Evolutionary conservation across 2,888 invertebrate species (phyloP).

Genomic region (Eulithis testata): DNA sequence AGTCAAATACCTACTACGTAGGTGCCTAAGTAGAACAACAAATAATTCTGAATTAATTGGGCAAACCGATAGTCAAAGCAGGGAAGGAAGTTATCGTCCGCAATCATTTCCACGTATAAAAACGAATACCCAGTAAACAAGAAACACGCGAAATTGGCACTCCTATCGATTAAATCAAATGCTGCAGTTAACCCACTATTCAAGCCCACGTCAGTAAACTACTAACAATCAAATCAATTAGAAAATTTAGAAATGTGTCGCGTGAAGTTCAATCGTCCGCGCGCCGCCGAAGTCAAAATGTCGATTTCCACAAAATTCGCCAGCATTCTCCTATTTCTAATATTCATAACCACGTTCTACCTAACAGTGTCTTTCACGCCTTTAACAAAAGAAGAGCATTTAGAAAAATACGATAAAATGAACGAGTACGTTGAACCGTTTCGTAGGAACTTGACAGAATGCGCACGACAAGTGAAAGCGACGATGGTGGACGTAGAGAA

Average conservation of each 20-base stretch:
- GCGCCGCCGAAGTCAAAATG: conserved; percentile 50
- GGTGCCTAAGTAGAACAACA: too few species aligned
- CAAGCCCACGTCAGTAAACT: conserved; percentile 38
- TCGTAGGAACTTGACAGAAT: conserved; percentile 71
- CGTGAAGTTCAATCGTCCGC: conserved; percentile 51
- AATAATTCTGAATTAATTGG: too few species aligned
- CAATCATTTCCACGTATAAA: not conserved
- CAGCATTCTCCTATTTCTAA: conserved; percentile 47
- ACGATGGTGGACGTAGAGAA: conserved; percentile 68
- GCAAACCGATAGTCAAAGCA: too few species aligned
- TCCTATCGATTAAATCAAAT: conserved; percentile 17
- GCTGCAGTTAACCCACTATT: conserved; percentile 34
- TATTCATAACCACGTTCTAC: conserved; percentile 53
- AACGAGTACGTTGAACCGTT: conserved; percentile 71
- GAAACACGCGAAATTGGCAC: conserved; percentile 8
- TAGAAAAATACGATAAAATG: conserved; percentile 61
- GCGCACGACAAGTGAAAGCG: conserved; percentile 73
- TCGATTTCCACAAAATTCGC: conserved; percentile 31
- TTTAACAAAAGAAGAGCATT: conserved; percentile 69
- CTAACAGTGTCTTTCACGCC: conserved; percentile 64
- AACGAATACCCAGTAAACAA: conserved; percentile 4
- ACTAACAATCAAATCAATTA: conserved; percentile 57
- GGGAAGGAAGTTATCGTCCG: not conserved
- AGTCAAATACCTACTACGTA: too few species aligned
- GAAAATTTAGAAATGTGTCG: conserved; percentile 41